Conservation (phyloP, 2,888 invertebrate genomes). For the Eurois occulta region DNA sequence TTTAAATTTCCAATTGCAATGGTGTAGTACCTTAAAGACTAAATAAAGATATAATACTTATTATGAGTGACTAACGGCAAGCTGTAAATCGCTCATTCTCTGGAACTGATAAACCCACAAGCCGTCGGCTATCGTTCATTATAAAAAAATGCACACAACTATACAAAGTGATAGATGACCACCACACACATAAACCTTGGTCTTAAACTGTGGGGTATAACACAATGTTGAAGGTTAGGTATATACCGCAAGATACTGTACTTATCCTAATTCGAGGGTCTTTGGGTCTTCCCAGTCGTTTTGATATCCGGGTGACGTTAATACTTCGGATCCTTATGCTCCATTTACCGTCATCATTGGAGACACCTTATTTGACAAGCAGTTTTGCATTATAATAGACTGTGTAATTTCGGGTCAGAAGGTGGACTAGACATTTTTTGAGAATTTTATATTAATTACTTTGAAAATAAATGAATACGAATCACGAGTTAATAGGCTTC, state of each 20-base stretch:
- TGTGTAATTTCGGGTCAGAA: neutral
- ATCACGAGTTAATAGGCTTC: no score
- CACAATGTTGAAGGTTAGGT: constrained; percentile 23
- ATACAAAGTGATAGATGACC: constrained; percentile 19
- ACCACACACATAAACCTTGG: neutral
- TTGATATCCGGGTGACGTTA: constrained; percentile 34
- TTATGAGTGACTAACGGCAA: neutral
- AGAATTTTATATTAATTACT: neutral
- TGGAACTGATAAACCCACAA: neutral
- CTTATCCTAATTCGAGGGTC: constrained; percentile 52
- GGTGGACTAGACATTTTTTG: neutral
- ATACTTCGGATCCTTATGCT: constrained; percentile 11
- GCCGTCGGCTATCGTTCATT: neutral
- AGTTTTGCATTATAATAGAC: neutral
- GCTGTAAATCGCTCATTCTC: neutral
- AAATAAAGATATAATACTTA: neutral
- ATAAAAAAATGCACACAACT: neutral
- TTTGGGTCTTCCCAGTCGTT: constrained; percentile 5
- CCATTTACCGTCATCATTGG: constrained; percentile 30
- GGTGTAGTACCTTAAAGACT: neutral
- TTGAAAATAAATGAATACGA: neutral
- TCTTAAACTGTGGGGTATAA: neutral
- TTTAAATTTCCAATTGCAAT: no score
- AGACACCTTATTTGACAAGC: constrained; percentile 1
- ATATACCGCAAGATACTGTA: constrained; percentile 18